A percentile compares a stretch with the other conserved stretches of the same genome.
Conservation (phyloP, 2,113 vertebrate species). For the Cercocebus atys region DNA sequence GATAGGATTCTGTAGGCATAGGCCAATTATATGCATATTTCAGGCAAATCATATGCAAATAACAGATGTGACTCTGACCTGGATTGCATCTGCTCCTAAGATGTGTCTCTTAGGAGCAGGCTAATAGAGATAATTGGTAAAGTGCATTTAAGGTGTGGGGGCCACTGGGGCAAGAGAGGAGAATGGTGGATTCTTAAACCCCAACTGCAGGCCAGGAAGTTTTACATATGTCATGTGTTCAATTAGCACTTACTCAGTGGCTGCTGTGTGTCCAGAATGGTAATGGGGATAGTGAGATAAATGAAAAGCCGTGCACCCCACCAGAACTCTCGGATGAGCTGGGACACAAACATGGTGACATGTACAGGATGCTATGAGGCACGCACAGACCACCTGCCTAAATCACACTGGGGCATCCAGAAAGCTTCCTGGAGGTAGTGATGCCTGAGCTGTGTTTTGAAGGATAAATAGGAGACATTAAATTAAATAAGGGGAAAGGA, state of each 20-base stretch:
- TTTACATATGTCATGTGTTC: not conserved
- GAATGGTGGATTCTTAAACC: not conserved
- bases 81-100: not conserved
- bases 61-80: not conserved
- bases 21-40: constrained; percentile 39
- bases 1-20: constrained; percentile 32
- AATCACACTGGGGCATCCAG: not conserved
- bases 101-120: not conserved
- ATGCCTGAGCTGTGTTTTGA: not conserved
- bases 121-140: not conserved
- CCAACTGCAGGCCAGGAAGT: not conserved
- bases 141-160: not conserved
- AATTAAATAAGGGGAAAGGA: not conserved
- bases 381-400: not conserved
- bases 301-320: not conserved
- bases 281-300: not conserved
- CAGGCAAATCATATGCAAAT: constrained; percentile 35
- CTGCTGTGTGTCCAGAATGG: not conserved
- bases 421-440: not conserved
- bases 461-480: not conserved
- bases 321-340: not conserved
- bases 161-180: not conserved
- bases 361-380: not conserved
- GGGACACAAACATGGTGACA: not conserved
- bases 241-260: not conserved